These are phyloP conservation scores for Montifringilla adamsi DNA, from an alignment of 2,113 vertebrate genomes.

Conservation along the genomic window DNA sequence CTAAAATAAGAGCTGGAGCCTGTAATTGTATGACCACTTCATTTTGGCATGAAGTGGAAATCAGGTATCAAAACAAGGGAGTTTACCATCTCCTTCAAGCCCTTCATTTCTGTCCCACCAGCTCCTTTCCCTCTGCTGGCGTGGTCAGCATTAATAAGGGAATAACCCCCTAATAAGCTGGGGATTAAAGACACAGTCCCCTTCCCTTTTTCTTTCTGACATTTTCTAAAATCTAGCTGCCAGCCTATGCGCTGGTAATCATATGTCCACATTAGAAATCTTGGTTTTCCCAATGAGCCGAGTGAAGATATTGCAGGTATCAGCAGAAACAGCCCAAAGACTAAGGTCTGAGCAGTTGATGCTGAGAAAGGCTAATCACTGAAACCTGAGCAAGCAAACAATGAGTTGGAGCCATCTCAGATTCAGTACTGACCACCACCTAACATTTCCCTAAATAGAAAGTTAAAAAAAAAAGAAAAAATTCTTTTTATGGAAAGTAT, in stretches of 20 bases:
- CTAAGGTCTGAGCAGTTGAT: neutral
- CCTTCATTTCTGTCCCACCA: neutral
- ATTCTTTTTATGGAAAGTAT: neutral
- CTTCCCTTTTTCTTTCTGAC: neutral
- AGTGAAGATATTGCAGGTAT: neutral
- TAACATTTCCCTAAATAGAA: neutral
- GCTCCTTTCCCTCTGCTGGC: neutral
- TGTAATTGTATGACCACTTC: neutral
- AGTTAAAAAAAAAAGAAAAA: neutral
- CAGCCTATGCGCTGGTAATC: neutral
- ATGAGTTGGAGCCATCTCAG: neutral
- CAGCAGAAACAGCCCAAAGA: neutral
- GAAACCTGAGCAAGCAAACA: neutral
- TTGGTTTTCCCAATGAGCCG: neutral
- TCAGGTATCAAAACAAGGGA: neutral
- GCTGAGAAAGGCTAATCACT: neutral
- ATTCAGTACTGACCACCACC: neutral
- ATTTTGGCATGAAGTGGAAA: neutral
- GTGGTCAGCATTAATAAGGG: neutral
- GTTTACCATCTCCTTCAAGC: neutral
- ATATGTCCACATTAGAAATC: neutral
- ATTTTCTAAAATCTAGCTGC: neutral
- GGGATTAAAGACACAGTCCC: neutral
- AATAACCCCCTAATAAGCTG: neutral
- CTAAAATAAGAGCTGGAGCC: neutral